Conservation (phyloP, 1,140 invertebrate species). For the Tetramorium alpestre region DNA sequence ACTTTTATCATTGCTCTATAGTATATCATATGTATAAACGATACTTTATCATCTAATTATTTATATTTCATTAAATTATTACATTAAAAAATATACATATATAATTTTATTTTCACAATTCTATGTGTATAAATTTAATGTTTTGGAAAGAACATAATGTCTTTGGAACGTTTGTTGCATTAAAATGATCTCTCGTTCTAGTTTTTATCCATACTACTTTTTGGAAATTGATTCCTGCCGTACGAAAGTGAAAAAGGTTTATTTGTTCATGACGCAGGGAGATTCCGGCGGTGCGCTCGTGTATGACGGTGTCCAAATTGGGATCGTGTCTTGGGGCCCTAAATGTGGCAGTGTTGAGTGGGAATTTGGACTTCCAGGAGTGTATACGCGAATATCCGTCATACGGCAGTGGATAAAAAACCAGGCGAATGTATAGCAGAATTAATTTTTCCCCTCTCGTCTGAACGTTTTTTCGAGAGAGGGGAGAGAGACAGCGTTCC, state of each 20-base stretch:
- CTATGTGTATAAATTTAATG: background rate
- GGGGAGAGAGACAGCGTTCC: background rate
- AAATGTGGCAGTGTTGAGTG: constrained; percentile 83
- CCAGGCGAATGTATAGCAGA: constrained; percentile 60
- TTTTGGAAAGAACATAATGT: background rate
- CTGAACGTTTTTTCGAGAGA: constrained; percentile 8
- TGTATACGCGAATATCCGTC: constrained; percentile 86
- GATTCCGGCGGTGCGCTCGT: constrained; percentile 89
- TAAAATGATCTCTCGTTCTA: background rate
- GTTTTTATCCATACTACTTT: background rate
- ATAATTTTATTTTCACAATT: background rate
- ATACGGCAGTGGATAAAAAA: constrained; percentile 74
- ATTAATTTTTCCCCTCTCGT: constrained; percentile 51
- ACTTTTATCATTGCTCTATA: background rate
- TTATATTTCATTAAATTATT: background rate
- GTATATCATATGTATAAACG: background rate
- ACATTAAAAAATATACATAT: background rate
- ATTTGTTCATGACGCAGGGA: constrained; percentile 82
- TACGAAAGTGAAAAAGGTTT: constrained; percentile 49
- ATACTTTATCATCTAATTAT: background rate
- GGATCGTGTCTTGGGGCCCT: constrained; percentile 87
- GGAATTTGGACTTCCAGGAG: constrained; percentile 84
- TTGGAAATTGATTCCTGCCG: constrained; percentile 13
- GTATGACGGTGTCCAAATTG: constrained; percentile 85
- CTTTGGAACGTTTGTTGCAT: background rate